These are phyloP conservation scores for Ichneumoninae sp. DNA, from an alignment of 2,888 invertebrate genomes.

Conservation along the genomic window DNA sequence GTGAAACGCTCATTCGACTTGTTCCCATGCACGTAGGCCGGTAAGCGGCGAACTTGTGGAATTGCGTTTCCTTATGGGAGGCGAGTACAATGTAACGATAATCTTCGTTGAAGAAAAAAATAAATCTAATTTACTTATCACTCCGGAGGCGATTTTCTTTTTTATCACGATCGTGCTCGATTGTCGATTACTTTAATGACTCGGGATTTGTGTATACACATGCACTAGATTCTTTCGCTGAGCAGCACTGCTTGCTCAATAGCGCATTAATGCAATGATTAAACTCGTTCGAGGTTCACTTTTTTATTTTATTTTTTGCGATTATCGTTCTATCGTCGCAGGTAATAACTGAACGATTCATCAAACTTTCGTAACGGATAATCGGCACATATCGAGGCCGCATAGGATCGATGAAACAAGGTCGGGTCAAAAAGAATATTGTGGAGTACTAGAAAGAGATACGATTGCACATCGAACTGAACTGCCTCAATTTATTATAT, in stretches of 20 bases:
- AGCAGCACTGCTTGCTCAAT: background rate
- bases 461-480: constrained; percentile 3
- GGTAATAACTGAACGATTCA: constrained; percentile 19
- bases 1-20: constrained; percentile 55
- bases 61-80: constrained; percentile 52
- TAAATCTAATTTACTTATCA: background rate
- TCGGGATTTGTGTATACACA: background rate
- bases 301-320: background rate
- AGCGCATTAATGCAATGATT: constrained; percentile 2
- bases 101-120: no score
- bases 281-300: constrained; percentile 17
- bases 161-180: background rate
- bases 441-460: background rate
- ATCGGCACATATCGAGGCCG: background rate
- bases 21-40: background rate
- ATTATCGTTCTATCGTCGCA: background rate
- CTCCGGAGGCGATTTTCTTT: background rate
- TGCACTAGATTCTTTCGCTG: background rate
- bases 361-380: constrained; percentile 40
- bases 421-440: constrained; percentile 19
- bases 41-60: constrained; percentile 17
- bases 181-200: constrained; percentile 1
- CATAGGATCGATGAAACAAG: constrained; percentile 2
- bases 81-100: no score
- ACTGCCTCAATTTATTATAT: background rate